A percentile compares a stretch with the other conserved stretches of the same genome.
Conservation (phyloP, 1,140 invertebrate genomes). For the Dendrolimus kikuchii region DNA sequence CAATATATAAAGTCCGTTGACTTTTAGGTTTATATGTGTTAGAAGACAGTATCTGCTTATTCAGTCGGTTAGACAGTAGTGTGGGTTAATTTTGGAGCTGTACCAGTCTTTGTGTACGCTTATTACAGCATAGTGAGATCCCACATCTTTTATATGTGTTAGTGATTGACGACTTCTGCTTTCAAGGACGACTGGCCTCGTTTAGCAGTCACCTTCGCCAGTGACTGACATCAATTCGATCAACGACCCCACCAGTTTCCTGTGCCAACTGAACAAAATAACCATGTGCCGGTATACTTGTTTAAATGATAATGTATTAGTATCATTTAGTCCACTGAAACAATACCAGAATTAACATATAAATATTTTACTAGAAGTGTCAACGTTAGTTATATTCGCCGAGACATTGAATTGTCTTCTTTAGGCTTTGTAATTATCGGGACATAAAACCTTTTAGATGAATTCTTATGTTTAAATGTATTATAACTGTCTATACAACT, state of each 20-base stretch:
- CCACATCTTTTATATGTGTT: conserved; percentile 28
- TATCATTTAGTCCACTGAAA: conserved; percentile 42
- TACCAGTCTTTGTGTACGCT: conserved; percentile 20
- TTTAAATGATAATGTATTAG: conserved; percentile 31
- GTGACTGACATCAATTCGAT: conserved; percentile 65
- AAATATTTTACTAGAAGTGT: conserved; percentile 33
- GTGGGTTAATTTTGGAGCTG: conserved; percentile 24
- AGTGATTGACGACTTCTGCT: conserved; percentile 54
- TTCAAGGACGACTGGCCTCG: conserved; percentile 59
- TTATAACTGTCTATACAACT: too few relatives aligned
- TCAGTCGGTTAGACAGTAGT: conserved; percentile 11
- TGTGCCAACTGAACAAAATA: conserved; percentile 47
- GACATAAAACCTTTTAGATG: too few relatives aligned
- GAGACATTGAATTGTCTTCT: background rate
- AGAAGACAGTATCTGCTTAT: conserved; percentile 15
- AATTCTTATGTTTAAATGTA: too few relatives aligned
- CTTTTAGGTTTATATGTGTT: conserved; percentile 19
- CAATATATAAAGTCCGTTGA: conserved; percentile 19
- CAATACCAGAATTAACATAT: conserved; percentile 47
- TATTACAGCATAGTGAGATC: conserved; percentile 16
- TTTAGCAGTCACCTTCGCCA: conserved; percentile 62
- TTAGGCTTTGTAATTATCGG: too few relatives aligned
- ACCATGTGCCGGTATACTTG: conserved; percentile 32
- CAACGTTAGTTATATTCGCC: conserved; percentile 18
- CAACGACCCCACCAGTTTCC: conserved; percentile 62